Conservation (phyloP, 2,797 vertebrate species). For the Caiman crocodilus region DNA sequence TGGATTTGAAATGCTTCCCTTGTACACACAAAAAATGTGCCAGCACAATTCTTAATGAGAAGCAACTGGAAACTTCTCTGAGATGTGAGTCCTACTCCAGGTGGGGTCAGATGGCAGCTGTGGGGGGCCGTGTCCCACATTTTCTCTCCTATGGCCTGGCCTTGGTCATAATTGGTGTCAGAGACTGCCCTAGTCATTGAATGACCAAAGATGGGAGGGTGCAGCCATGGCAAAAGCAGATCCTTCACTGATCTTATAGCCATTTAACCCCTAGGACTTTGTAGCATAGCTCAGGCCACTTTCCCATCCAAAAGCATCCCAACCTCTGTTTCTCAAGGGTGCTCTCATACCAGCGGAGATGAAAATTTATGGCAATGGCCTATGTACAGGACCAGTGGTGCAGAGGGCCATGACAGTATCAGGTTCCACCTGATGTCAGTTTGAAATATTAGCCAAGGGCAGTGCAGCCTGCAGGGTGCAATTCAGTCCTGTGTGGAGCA, state of each 20-base stretch:
- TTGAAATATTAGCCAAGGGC: neutral
- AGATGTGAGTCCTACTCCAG: neutral
- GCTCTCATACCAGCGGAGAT: neutral
- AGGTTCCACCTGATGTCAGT: neutral
- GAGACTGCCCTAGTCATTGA: neutral
- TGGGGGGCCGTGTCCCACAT: neutral
- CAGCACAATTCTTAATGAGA: neutral
- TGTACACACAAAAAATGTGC: neutral
- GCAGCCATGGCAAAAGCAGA: neutral
- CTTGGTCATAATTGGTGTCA: accelerated
- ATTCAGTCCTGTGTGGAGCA: neutral
- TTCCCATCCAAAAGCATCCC: neutral
- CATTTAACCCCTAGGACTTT: neutral
- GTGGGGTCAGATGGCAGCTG: neutral
- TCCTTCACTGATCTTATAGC: neutral
- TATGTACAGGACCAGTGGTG: neutral
- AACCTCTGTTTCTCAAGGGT: neutral
- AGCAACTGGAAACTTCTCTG: neutral
- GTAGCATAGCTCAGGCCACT: neutral
- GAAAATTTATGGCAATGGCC: neutral
- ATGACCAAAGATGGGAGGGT: neutral
- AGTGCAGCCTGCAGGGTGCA: neutral
- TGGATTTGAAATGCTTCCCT: neutral
- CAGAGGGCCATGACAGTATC: neutral
- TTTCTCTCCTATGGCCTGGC: neutral